A percentile compares a stretch with the other conserved stretches of the same genome.
Evolutionary conservation across 1,140 invertebrate species (phyloP).

Genomic region (Drosophila suzukii): DNA sequence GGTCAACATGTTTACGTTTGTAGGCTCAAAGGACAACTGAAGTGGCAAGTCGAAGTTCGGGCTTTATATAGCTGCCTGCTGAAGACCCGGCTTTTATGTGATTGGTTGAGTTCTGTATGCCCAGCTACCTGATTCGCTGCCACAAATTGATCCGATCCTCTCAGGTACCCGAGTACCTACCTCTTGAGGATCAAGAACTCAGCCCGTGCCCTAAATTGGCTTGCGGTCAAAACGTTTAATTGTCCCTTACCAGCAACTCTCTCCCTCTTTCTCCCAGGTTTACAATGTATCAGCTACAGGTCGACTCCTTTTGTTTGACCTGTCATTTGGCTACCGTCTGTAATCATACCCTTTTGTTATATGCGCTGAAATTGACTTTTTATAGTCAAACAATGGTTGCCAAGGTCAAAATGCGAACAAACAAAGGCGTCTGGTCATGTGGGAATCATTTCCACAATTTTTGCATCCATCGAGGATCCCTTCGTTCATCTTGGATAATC

Average conservation of each 20-base stretch:
- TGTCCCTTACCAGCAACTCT: slow-evolving; percentile 18
- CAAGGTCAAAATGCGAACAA: slow-evolving; percentile 63
- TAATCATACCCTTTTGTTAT: slow-evolving; percentile 43
- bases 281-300: slow-evolving; percentile 11
- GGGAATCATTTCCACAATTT: slow-evolving; percentile 25
- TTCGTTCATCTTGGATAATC: background rate
- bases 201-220: slow-evolving; percentile 74
- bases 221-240: slow-evolving; percentile 84
- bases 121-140: slow-evolving; percentile 69
- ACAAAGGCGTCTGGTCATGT: slow-evolving; percentile 22
- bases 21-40: slow-evolving; percentile 70
- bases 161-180: slow-evolving; percentile 8
- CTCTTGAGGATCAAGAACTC: slow-evolving; percentile 8
- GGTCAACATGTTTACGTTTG: slow-evolving; percentile 61
- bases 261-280: slow-evolving; percentile 12
- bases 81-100: slow-evolving; percentile 11
- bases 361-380: slow-evolving; percentile 42
- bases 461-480: slow-evolving; percentile 13
- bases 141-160: slow-evolving; percentile 18
- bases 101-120: slow-evolving; percentile 45
- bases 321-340: slow-evolving; percentile 53
- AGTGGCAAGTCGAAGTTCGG: background rate
- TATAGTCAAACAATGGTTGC: slow-evolving; percentile 64
- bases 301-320: slow-evolving; percentile 49
- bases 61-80: slow-evolving; percentile 54